A percentile compares a stretch with the other conserved stretches of the same genome.
Conservation (phyloP, 2,113 vertebrate species). For the Tetrax tetrax region DNA sequence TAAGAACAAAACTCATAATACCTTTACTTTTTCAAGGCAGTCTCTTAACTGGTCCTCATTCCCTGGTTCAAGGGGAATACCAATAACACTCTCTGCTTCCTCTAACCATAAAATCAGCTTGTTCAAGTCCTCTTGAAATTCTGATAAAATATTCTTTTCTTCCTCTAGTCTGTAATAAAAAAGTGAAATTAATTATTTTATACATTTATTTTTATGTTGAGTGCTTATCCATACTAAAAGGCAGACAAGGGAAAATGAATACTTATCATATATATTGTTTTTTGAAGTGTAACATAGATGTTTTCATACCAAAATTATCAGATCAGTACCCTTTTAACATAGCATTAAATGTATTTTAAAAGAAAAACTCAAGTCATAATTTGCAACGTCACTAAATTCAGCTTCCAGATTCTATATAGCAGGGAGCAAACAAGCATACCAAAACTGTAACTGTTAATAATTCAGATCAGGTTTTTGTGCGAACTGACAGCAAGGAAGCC, state of each 20-base stretch:
- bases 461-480: background rate
- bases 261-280: background rate
- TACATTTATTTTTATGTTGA: background rate
- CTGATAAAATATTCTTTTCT: slow-evolving; percentile 78
- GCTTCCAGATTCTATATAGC: background rate
- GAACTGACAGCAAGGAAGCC: background rate
- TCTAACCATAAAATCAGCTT: slow-evolving; percentile 89
- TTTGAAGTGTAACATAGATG: background rate
- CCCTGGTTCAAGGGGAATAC: slow-evolving; percentile 78
- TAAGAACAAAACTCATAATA: slow-evolving; percentile 63
- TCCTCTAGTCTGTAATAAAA: slow-evolving; percentile 82
- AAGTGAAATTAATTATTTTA: background rate
- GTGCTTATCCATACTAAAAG: background rate
- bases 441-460: background rate
- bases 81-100: slow-evolving; percentile 75
- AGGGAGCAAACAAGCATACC: background rate
- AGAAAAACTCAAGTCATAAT: background rate
- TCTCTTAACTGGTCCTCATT: slow-evolving; percentile 87
- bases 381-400: background rate
- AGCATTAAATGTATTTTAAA: background rate
- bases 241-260: background rate
- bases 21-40: slow-evolving; percentile 89
- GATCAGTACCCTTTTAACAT: background rate
- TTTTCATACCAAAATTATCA: background rate
- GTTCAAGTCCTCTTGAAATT: slow-evolving; percentile 85